Evolutionary conservation across 2,888 invertebrate genomes (phyloP).

Genomic region (Cryptocheilus praepositus): DNA sequence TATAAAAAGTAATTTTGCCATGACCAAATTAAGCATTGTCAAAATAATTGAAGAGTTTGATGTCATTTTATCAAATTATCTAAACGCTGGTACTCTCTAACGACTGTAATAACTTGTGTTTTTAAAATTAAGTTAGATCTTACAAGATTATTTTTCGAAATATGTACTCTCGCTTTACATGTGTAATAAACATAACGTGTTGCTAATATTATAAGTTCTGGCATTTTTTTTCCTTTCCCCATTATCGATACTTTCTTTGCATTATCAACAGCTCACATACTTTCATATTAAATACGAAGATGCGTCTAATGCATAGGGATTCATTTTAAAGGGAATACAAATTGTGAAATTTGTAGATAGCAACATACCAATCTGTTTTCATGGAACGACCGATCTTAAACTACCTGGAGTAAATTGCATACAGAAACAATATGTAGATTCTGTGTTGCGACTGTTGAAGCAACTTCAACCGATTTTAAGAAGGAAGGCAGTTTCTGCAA

Average conservation of each 20-base stretch:
- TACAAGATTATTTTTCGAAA: slow-evolving; percentile 31
- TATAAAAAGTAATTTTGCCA: no score
- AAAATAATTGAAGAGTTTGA: no score
- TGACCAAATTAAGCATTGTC: no score
- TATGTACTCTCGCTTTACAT: slow-evolving; percentile 64
- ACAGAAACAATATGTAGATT: slow-evolving; percentile 78
- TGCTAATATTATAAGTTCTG: slow-evolving; percentile 59
- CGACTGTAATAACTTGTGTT: slow-evolving; percentile 14
- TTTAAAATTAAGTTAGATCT: slow-evolving; percentile 31
- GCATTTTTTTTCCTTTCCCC: slow-evolving; percentile 69
- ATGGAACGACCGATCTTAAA: slow-evolving; percentile 75
- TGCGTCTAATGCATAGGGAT: slow-evolving; percentile 5
- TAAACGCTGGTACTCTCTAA: no score
- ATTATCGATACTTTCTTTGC: slow-evolving; percentile 32
- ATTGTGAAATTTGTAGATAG: slow-evolving; percentile 70
- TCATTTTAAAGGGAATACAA: slow-evolving; percentile 26
- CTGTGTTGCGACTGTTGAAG: slow-evolving; percentile 81
- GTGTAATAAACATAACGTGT: slow-evolving; percentile 76
- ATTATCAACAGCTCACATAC: not conserved
- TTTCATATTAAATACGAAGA: slow-evolving; percentile 5
- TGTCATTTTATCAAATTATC: no score
- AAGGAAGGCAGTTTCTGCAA: slow-evolving; percentile 77
- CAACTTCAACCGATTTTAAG: slow-evolving; percentile 81
- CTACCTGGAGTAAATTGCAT: slow-evolving; percentile 82
- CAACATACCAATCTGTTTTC: slow-evolving; percentile 78